Conservation (phyloP, 2,113 vertebrate genomes). For the Podiceps cristatus region DNA sequence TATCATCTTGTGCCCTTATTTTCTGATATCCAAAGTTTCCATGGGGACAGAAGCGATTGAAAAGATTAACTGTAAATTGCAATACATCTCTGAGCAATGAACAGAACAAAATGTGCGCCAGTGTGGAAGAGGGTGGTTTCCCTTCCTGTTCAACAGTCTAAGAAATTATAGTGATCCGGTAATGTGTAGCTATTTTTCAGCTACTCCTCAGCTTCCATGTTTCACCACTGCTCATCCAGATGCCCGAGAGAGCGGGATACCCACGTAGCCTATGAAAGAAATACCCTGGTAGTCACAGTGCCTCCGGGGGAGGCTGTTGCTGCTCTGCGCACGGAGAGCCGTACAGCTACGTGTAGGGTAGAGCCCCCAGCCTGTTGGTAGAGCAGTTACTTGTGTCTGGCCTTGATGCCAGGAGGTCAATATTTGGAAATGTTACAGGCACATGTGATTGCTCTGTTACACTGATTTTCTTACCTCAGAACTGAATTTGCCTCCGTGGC, state of each 20-base stretch:
- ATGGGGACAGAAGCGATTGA: background rate
- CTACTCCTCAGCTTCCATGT: background rate
- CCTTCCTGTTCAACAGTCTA: background rate
- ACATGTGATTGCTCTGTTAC: background rate
- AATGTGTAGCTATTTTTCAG: background rate
- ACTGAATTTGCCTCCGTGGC: background rate
- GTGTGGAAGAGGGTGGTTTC: background rate
- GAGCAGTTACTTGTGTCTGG: background rate
- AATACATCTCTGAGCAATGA: background rate
- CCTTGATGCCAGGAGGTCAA: background rate
- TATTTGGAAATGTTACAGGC: background rate
- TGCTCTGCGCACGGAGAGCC: background rate
- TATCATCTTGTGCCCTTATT: background rate
- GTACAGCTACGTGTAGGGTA: background rate
- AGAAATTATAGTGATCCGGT: background rate
- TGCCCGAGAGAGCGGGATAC: background rate
- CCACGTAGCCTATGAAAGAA: background rate
- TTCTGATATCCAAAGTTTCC: background rate
- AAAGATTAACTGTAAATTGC: background rate
- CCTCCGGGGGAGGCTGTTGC: background rate
- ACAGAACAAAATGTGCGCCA: background rate
- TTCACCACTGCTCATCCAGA: background rate
- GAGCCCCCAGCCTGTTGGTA: background rate
- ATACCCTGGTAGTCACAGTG: background rate
- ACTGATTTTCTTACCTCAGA: background rate